These are phyloP conservation scores for Ahaetulla prasina DNA, from an alignment of 2,113 vertebrate species.

Conservation along the genomic window DNA sequence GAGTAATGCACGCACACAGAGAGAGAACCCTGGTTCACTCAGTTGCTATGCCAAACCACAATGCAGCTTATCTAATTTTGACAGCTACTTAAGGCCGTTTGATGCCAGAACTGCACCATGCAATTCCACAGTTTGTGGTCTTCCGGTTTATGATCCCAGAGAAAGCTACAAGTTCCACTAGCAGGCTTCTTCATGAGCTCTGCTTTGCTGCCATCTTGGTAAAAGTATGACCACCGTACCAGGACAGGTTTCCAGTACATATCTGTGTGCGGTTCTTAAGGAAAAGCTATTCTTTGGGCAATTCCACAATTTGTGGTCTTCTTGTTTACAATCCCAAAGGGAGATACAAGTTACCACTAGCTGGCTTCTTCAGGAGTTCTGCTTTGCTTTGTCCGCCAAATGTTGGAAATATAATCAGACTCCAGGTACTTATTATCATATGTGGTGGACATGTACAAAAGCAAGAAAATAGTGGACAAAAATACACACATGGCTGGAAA, in stretches of 20 bases:
- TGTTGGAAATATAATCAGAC: too few relatives aligned
- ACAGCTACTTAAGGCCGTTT: not conserved
- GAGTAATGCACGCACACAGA: not conserved
- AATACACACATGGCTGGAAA: too few relatives aligned
- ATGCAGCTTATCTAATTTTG: not conserved
- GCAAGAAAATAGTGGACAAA: too few relatives aligned
- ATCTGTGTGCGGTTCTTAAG: too few relatives aligned
- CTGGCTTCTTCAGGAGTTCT: not conserved
- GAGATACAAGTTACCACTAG: not conserved
- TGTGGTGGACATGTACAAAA: too few relatives aligned
- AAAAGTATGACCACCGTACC: too few relatives aligned
- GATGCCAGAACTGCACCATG: not conserved
- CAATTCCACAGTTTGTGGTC: not conserved
- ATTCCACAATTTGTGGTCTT: not conserved
- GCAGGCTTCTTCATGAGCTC: too few relatives aligned
- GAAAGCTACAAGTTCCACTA: too few relatives aligned
- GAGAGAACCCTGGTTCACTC: not conserved
- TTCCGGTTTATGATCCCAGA: too few relatives aligned
- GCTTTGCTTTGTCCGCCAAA: not conserved
- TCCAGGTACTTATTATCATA: too few relatives aligned
- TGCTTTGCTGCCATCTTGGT: too few relatives aligned
- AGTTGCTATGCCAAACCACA: not conserved
- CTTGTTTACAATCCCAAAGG: not conserved
- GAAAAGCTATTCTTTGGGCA: not conserved
- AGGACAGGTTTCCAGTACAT: not conserved